A percentile compares a stretch with the other conserved stretches of the same genome.
These are phyloP conservation scores for Lateolabrax maculatus DNA, from an alignment of 2,797 vertebrate species.

Conservation along the genomic window DNA sequence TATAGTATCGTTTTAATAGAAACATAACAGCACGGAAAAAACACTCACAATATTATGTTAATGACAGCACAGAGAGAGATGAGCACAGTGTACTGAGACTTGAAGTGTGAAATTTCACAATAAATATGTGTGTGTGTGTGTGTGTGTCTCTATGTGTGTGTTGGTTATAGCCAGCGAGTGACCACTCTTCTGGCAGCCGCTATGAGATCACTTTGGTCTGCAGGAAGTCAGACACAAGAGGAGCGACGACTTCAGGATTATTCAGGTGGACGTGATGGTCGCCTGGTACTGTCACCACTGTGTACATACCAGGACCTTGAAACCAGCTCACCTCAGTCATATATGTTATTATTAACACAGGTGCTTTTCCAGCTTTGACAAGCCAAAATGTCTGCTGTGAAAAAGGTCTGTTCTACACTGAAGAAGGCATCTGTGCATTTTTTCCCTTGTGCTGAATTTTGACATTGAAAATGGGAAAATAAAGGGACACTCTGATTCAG, in stretches of 20 bases:
- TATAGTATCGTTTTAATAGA: neutral
- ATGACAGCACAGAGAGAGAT: neutral
- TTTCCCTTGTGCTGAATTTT: neutral
- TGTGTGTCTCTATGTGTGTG: neutral
- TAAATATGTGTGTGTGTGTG: neutral
- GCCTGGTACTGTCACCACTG: slow-evolving; percentile 69
- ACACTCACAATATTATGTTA: slow-evolving; percentile 1
- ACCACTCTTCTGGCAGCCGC: slow-evolving; percentile 12
- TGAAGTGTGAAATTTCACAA: slow-evolving; percentile 22
- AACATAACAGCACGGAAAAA: neutral
- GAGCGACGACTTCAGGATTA: slow-evolving; percentile 67
- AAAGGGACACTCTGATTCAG: neutral
- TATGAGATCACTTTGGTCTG: slow-evolving; percentile 33
- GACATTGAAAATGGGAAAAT: neutral
- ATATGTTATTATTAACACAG: neutral
- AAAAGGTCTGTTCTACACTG: no score
- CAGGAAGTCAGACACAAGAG: slow-evolving; percentile 76
- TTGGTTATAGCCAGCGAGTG: no score
- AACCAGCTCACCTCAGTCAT: neutral
- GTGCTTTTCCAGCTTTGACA: neutral
- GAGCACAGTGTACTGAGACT: slow-evolving; percentile 7
- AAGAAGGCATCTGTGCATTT: no score
- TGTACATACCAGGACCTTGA: slow-evolving; percentile 3
- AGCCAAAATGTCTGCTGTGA: neutral
- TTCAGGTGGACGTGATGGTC: slow-evolving; percentile 84